phyloP scores from a whole-genome alignment of 2,797 vertebrate genomes.

The Pogonophryne albipinna region DNA sequence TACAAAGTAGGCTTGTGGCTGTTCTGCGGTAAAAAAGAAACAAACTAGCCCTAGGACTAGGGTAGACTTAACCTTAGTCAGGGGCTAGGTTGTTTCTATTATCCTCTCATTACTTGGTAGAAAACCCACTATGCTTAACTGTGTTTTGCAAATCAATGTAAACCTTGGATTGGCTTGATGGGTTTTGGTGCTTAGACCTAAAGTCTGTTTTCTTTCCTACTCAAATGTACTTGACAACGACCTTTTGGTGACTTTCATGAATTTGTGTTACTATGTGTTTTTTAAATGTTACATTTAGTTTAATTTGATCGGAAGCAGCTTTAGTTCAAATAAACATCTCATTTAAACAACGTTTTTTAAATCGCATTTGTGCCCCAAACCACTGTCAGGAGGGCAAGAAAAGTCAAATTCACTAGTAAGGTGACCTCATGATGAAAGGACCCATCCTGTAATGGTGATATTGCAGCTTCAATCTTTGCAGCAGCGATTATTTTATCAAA shows the following conservation, averaged over 20 bases:
- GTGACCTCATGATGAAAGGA: conserved; percentile 12
- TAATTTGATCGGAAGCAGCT: not conserved
- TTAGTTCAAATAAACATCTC: not conserved
- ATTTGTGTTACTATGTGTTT: not conserved
- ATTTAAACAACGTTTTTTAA: not conserved
- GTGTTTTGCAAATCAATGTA: not conserved
- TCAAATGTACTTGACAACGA: not conserved
- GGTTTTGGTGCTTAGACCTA: not conserved
- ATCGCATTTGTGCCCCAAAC: not conserved
- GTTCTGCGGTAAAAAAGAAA: conserved; percentile 21
- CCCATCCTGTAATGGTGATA: conserved; percentile 7
- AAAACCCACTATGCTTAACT: not conserved
- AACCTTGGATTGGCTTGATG: conserved; percentile 7
- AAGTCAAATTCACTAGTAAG: not conserved
- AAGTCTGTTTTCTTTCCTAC: not conserved
- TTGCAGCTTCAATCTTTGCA: conserved; percentile 4
- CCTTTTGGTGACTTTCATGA: not conserved
- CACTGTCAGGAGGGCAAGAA: not conserved
- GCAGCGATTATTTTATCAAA: not conserved
- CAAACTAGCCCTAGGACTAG: not conserved
- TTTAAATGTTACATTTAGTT: conserved; percentile 1
- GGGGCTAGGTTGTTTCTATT: not conserved
- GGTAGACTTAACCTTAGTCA: not conserved
- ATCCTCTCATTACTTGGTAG: not conserved
- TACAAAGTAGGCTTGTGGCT: not conserved